Evolutionary conservation across 2,888 invertebrate species (phyloP).

Genomic region (Chrysina gloriosa): DNA sequence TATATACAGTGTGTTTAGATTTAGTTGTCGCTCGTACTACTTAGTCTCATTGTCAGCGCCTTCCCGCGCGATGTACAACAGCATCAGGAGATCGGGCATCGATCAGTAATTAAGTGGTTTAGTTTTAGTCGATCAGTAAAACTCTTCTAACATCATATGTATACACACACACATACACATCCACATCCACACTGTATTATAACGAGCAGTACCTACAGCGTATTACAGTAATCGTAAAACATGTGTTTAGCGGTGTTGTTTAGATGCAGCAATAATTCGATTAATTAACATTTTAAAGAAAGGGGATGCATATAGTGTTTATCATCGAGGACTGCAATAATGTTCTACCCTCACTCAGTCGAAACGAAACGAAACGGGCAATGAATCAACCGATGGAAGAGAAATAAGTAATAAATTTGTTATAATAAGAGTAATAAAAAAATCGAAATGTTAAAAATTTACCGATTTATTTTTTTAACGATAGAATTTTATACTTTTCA

Average conservation of each 20-base stretch:
- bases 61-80: constrained; percentile 10
- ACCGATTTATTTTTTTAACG: constrained; percentile 43
- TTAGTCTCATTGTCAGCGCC: too few relatives aligned
- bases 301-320: neutral
- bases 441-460: constrained; percentile 39
- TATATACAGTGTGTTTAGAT: constrained; percentile 34
- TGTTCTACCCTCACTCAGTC: constrained; percentile 28
- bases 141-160: constrained; percentile 15
- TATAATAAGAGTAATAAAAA: constrained; percentile 23
- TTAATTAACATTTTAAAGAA: neutral
- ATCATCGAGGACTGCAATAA: constrained; percentile 6
- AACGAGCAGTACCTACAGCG: too few relatives aligned
- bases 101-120: constrained; percentile 7
- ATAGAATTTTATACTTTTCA: constrained; percentile 36
- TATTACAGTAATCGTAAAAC: constrained; percentile 20
- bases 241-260: constrained; percentile 30
- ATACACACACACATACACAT: neutral
- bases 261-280: constrained; percentile 27
- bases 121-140: neutral
- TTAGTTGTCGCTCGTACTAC: constrained; percentile 36
- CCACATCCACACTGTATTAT: neutral
- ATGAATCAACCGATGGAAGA: constrained; percentile 18
- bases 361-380: constrained; percentile 27
- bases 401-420: constrained; percentile 29
- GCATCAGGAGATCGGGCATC: neutral